Percentiles rank a stretch among this genome's conserved stretches.
These are phyloP conservation scores for Triplophysa yarkandensis DNA, from an alignment of 2,797 vertebrate genomes.

Conservation along the genomic window DNA sequence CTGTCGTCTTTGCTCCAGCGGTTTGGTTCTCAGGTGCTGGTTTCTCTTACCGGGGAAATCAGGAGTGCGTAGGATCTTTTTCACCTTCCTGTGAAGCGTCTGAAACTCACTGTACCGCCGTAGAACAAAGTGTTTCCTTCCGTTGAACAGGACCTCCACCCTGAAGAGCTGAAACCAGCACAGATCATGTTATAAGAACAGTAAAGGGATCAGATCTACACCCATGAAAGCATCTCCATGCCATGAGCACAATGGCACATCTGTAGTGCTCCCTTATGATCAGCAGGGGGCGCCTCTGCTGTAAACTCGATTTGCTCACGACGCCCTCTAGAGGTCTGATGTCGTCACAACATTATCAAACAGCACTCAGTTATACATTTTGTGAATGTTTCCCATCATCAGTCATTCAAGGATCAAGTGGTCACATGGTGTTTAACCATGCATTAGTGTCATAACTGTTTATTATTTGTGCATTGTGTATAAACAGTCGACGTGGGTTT, in stretches of 20 bases:
- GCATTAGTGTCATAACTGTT: neutral
- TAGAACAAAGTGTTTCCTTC: conserved; percentile 85
- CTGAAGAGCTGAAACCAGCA: conserved; percentile 79
- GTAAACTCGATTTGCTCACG: neutral
- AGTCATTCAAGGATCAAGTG: neutral
- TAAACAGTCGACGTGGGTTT: neutral
- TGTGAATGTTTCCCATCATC: neutral
- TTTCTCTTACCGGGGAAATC: conserved; percentile 88
- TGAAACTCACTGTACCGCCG: conserved; percentile 90
- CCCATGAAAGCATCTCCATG: neutral
- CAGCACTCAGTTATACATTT: neutral
- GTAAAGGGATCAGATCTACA: neutral
- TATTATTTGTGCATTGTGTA: neutral
- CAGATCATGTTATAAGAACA: neutral
- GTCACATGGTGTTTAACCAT: neutral
- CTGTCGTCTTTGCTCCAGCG: conserved; percentile 85
- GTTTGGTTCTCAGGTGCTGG: conserved; percentile 85
- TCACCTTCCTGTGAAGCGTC: conserved; percentile 88
- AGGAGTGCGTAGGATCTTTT: conserved; percentile 86
- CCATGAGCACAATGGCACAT: neutral
- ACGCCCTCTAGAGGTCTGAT: conserved; percentile 1
- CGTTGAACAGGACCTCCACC: conserved; percentile 88
- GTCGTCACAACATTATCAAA: neutral
- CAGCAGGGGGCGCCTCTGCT: neutral
- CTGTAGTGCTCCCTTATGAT: neutral